Evolutionary conservation across 1,140 invertebrate genomes (phyloP), one percentile per base, ranked within the genome.

Genomic region (Brachionus rotundiformis): DNA sequence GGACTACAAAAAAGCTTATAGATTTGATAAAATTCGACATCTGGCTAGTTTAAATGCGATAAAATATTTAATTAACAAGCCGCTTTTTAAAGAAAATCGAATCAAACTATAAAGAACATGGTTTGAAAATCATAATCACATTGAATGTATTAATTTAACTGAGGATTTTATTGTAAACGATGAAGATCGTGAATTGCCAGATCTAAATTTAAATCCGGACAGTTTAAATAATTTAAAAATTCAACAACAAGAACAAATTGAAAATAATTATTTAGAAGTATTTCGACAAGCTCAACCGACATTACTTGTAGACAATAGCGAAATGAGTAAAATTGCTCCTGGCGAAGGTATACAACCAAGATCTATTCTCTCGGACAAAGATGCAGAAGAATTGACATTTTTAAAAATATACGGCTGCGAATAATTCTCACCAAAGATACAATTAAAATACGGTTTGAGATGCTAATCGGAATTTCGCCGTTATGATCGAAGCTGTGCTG

Each of bases 401-500:
- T 6, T 71, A 1, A 33, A 36, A 71, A 71, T 71, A 36, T 71
- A 71, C 8, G 65, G n/a, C 3, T 31, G 27, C 16, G 16, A 71
- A 11, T 39, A 36, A 19, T 71, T 16, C 39, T 2, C 13, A 33
- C n/a, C 31, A 19, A 36, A 23, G 39, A 0, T 31, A 3, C 29
- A 71, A 23, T 0, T 71, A 0, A 36, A 31, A 13, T 71, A 71
- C 7, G 65, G 29, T 6, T 16, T 36, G 16, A 33, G 65, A 23
- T 71, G 65, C 7, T 39, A 71, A 10, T 71, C 65, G 5, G 65
- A 71, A 71, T 71, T 71, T 71, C 29, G 65, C 16, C 31, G 65
- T 3, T 71, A 16, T 41, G 65, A 71, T 19, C 0, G 65, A 4
- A 10, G 65, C 5, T 71, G 65, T 71, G 31, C 65, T 3, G n/a